Conservation (phyloP, 2,113 vertebrate species). For the Dipodomys spectabilis region DNA sequence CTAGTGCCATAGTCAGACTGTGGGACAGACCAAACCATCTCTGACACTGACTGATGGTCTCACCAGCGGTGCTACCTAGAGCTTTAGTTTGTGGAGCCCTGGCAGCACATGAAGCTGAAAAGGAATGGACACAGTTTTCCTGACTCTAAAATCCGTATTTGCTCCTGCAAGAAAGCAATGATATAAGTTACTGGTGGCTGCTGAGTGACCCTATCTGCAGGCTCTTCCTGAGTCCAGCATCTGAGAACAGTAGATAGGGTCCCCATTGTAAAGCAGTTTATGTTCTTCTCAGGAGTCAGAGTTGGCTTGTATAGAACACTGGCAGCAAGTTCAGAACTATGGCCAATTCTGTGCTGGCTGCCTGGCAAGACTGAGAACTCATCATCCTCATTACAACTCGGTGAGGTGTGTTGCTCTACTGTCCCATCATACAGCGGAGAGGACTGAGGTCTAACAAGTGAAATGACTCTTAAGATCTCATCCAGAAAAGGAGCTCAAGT, state of each 20-base stretch:
- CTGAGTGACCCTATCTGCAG: background rate
- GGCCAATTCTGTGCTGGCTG: background rate
- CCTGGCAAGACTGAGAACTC: background rate
- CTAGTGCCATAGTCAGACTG: background rate
- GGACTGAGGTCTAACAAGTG: background rate
- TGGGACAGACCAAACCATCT: background rate
- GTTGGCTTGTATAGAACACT: too few relatives aligned
- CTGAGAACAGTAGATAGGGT: background rate
- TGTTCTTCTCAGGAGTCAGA: background rate
- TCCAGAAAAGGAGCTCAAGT: background rate
- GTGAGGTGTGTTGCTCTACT: background rate
- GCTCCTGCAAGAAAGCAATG: background rate
- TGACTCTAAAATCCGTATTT: background rate
- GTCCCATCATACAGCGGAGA: background rate
- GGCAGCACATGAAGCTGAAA: background rate
- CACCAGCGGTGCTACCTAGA: background rate
- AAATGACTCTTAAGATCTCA: background rate
- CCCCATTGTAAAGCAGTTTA: background rate
- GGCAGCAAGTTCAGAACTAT: rapidly evolving
- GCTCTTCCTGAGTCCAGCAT: background rate
- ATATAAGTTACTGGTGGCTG: background rate
- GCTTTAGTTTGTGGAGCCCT: background rate
- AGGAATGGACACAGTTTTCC: background rate
- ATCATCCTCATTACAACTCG: background rate
- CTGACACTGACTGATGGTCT: background rate